phyloP scores from a whole-genome alignment of 2,888 invertebrate genomes.

The Tortricodes alternella region DNA sequence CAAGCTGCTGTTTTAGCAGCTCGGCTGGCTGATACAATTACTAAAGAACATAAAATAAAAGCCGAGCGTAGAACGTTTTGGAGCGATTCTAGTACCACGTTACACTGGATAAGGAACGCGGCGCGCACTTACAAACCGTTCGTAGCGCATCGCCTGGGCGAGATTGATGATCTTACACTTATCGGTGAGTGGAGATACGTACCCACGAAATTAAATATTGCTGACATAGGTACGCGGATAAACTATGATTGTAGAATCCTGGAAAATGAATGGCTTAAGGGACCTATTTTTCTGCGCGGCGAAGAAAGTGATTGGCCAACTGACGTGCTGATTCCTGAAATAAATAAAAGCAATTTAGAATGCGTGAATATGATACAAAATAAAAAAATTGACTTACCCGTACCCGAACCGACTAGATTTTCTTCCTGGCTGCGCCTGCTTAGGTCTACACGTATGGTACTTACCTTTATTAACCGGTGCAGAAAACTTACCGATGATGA shows the following conservation, averaged over 20 bases:
- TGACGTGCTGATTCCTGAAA: slow-evolving; percentile 1
- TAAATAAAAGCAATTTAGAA: background rate
- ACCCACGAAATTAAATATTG: slow-evolving; percentile 36
- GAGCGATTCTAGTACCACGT: slow-evolving; percentile 36
- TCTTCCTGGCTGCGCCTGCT: slow-evolving; percentile 16
- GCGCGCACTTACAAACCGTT: slow-evolving; percentile 34
- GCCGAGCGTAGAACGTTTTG: slow-evolving; percentile 24
- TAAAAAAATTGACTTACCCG: slow-evolving; percentile 18
- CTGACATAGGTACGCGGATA: slow-evolving; percentile 26
- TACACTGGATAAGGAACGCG: slow-evolving; percentile 36
- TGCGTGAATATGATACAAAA: background rate
- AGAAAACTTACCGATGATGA: background rate
- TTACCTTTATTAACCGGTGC: background rate
- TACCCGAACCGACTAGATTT: slow-evolving; percentile 10
- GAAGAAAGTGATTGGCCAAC: background rate
- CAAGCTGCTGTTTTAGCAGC: slow-evolving; percentile 19
- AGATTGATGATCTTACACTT: slow-evolving; percentile 36
- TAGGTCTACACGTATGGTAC: slow-evolving; percentile 25
- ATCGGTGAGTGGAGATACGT: slow-evolving; percentile 41
- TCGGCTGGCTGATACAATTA: slow-evolving; percentile 7
- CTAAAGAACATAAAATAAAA: slow-evolving; percentile 2
- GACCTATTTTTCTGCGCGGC: background rate
- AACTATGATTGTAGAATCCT: background rate
- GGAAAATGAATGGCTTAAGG: background rate
- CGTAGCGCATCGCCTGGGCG: slow-evolving; percentile 36